Conservation (phyloP, 2,888 invertebrate genomes). For the Unio pictorum region DNA sequence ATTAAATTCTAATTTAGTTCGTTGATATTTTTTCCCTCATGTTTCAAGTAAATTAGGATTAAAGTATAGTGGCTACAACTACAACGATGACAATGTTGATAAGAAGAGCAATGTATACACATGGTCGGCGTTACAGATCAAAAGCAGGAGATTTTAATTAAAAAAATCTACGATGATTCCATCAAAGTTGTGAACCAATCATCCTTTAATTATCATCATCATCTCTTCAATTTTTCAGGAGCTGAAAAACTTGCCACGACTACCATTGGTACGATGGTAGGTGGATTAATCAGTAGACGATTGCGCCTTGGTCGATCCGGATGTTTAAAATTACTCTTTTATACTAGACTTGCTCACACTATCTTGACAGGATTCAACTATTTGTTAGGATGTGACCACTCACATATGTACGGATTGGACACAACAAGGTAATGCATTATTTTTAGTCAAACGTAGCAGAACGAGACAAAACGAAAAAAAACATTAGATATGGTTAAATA, state of each 20-base stretch:
- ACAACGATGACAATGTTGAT: no score
- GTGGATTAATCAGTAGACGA: conserved; percentile 32
- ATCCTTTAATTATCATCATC: no score
- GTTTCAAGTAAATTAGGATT: no score
- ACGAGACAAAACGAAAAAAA: background rate
- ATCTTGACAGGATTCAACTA: conserved; percentile 19
- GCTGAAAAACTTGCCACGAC: conserved; percentile 32
- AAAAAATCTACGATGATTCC: no score
- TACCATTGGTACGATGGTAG: conserved; percentile 35
- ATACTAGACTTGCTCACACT: conserved; percentile 12
- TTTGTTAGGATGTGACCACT: conserved; percentile 37
- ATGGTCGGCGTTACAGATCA: no score
- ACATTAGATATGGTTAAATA: background rate
- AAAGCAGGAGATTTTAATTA: no score
- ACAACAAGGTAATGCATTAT: conserved; percentile 3
- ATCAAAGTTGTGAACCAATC: no score
- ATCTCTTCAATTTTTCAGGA: conserved; percentile 14
- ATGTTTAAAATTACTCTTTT: conserved; percentile 34
- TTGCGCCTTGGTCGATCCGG: conserved; percentile 24
- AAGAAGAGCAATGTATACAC: no score
- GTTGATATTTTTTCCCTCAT: no score
- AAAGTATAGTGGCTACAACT: no score
- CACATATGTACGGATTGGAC: conserved; percentile 16
- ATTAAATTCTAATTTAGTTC: no score
- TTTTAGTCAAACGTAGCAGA: background rate